Percentiles rank a stretch among this genome's conserved stretches.
Evolutionary conservation across 2,888 invertebrate genomes (phyloP).

Genomic region (Nemotelus pantherinus): DNA sequence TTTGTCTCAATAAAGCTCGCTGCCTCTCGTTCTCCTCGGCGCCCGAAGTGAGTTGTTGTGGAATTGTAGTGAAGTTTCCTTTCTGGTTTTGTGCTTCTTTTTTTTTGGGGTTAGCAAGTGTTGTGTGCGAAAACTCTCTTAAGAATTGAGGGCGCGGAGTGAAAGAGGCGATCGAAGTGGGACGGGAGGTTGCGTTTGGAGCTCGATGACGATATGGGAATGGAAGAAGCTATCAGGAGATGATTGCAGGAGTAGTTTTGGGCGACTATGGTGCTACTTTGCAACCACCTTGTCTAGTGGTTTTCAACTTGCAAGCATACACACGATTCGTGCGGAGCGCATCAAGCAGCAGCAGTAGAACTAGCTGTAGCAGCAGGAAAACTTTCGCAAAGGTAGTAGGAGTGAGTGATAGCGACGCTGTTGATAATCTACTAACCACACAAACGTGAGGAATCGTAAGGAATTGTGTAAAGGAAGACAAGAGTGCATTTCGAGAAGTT

Average conservation of each 20-base stretch:
- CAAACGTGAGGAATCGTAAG: slow-evolving; percentile 29
- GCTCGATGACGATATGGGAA: slow-evolving; percentile 1
- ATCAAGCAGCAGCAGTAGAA: neutral
- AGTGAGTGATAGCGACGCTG: slow-evolving; percentile 36
- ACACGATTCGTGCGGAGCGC: slow-evolving; percentile 20
- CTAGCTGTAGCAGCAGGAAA: slow-evolving; percentile 4
- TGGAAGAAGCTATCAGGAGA: slow-evolving; percentile 20
- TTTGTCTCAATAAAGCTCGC: slow-evolving; percentile 37
- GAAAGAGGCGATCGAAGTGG: neutral
- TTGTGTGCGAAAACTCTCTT: slow-evolving; percentile 27
- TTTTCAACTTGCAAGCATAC: slow-evolving; percentile 38
- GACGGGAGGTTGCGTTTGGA: neutral
- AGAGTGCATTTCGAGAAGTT: slow-evolving; percentile 36
- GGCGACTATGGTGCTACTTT: slow-evolving; percentile 40
- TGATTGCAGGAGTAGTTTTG: slow-evolving; percentile 42
- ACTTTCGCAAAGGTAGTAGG: slow-evolving; percentile 19
- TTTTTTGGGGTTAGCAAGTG: slow-evolving; percentile 32
- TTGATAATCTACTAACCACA: slow-evolving; percentile 43
- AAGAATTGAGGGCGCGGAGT: slow-evolving; percentile 16
- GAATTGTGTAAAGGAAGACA: slow-evolving; percentile 7
- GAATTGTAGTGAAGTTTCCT: slow-evolving; percentile 38
- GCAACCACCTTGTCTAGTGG: slow-evolving; percentile 43
- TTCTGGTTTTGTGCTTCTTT: slow-evolving; percentile 22
- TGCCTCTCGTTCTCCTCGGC: slow-evolving; percentile 3
- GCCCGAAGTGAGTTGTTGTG: slow-evolving; percentile 33